Evolutionary conservation across 2,797 vertebrate genomes (phyloP).

Genomic region (Avahi laniger): DNA sequence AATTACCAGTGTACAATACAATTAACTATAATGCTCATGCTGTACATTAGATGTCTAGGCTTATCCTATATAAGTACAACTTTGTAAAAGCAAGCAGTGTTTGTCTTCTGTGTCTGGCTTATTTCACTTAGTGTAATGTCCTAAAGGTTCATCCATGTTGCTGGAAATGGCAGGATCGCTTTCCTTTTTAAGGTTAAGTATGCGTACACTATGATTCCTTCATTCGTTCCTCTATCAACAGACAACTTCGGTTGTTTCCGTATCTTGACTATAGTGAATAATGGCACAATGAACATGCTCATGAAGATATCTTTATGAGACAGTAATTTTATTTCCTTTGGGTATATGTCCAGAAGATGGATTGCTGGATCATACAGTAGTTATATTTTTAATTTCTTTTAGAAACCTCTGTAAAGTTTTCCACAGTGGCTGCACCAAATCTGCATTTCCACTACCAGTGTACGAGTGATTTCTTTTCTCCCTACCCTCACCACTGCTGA

Average conservation of each 20-base stretch:
- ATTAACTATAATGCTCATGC: not conserved
- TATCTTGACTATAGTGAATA: not conserved
- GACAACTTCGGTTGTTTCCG: not conserved
- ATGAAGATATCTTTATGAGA: not conserved
- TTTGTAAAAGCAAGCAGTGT: not conserved
- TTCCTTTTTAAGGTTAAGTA: not conserved
- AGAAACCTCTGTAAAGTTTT: not conserved
- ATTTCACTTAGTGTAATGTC: not conserved
- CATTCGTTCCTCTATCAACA: not conserved
- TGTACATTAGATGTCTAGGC: not conserved
- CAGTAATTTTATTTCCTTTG: not conserved
- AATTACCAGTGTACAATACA: not conserved
- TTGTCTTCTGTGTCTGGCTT: not conserved
- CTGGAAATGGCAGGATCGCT: not conserved
- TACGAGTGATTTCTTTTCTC: not conserved
- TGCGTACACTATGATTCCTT: too few species aligned
- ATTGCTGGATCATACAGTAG: not conserved
- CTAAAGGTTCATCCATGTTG: not conserved
- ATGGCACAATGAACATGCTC: not conserved
- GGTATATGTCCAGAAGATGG: not conserved
- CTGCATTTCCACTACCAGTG: not conserved
- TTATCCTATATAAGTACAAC: not conserved
- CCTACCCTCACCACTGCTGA: not conserved
- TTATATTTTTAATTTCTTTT: not conserved
- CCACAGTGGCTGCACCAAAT: too few species aligned